Evolutionary conservation across 2,888 invertebrate genomes (phyloP).

Genomic region (Nycteola revayana): DNA sequence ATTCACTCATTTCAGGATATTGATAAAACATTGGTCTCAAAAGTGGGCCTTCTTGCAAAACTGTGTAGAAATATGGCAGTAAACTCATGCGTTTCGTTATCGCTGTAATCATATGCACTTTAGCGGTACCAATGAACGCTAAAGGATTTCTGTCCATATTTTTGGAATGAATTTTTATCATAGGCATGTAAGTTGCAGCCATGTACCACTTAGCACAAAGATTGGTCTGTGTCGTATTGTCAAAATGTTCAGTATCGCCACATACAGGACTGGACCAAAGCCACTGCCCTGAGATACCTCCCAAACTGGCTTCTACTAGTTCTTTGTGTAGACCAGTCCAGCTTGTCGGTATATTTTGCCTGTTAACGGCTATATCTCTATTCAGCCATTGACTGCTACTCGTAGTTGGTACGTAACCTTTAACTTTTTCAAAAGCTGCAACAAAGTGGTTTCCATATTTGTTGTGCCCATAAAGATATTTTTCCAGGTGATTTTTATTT

Average conservation of each 20-base stretch:
- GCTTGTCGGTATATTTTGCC: conserved; percentile 77
- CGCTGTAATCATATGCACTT: conserved; percentile 60
- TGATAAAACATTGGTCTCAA: conserved; percentile 85
- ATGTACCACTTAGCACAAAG: conserved; percentile 87
- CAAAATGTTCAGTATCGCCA: conserved; percentile 74
- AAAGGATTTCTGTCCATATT: conserved; percentile 62
- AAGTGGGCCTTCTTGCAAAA: conserved; percentile 78
- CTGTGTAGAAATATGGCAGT: conserved; percentile 82
- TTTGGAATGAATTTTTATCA: conserved; percentile 77
- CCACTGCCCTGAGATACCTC: conserved; percentile 73
- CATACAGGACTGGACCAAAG: conserved; percentile 81
- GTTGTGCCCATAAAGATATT: conserved; percentile 76
- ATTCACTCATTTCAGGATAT: conserved; percentile 68
- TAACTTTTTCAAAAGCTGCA: conserved; percentile 43
- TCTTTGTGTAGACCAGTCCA: conserved; percentile 82
- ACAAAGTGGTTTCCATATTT: conserved; percentile 79
- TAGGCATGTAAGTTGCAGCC: conserved; percentile 84
- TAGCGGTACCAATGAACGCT: conserved; percentile 66
- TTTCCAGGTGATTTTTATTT: conserved; percentile 14
- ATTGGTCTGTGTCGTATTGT: conserved; percentile 53
- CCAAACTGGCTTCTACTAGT: conserved; percentile 71
- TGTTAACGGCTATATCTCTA: conserved; percentile 50
- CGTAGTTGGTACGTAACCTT: conserved; percentile 39
- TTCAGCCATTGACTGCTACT: conserved; percentile 61
- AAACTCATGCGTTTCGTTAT: conserved; percentile 72